Evolutionary conservation across 2,888 invertebrate genomes (phyloP).

Genomic region (Lasius platythorax): DNA sequence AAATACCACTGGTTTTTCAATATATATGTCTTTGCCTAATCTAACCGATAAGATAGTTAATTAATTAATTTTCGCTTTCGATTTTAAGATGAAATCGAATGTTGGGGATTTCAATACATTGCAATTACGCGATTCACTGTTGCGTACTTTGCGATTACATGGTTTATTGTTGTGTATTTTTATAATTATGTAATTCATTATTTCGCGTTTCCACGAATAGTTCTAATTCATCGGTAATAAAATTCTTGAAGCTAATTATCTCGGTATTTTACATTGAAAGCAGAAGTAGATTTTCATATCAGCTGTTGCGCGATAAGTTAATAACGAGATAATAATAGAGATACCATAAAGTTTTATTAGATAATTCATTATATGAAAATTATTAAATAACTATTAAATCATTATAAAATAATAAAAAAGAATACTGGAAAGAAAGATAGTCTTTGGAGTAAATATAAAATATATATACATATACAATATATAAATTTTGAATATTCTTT

Average conservation of each 20-base stretch:
- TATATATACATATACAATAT: not conserved
- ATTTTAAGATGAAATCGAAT: slow-evolving; percentile 28
- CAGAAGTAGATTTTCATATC: not conserved
- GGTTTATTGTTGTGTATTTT: not conserved
- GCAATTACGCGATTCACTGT: not conserved
- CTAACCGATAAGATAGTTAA: slow-evolving; percentile 26
- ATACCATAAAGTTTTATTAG: not conserved
- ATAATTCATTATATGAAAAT: not conserved
- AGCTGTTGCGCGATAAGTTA: not conserved
- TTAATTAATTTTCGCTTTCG: not conserved
- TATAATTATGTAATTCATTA: not conserved
- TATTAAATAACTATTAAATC: not conserved
- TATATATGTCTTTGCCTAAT: not conserved
- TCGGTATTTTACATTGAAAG: slow-evolving; percentile 1
- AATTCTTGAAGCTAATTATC: slow-evolving; percentile 9
- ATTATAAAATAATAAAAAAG: not conserved
- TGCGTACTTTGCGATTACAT: not conserved
- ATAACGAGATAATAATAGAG: not conserved
- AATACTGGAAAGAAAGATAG: not conserved
- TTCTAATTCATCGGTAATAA: not conserved
- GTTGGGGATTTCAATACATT: slow-evolving; percentile 8
- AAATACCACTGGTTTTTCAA: not conserved
- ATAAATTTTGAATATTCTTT: not conserved
- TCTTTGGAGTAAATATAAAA: not conserved
- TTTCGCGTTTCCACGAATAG: not conserved